Evolutionary conservation across 2,888 invertebrate species (phyloP), one percentile per base, ranked within the genome.

Genomic region (Caenorhabditis virilis): DNA sequence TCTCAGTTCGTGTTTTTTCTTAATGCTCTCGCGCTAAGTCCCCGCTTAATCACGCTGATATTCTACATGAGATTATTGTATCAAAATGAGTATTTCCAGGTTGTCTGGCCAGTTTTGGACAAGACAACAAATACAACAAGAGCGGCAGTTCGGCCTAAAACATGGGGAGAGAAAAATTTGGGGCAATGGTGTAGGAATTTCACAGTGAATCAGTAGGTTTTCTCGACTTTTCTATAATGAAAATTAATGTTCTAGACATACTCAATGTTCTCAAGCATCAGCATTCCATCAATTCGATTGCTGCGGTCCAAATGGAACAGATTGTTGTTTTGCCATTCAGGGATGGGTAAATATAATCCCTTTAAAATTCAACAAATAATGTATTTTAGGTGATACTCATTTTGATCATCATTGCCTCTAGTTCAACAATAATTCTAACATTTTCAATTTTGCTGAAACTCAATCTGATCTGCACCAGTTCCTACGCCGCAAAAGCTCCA

Each of bases 131-230:
- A 55, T 46, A 55, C 54, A 22, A 57, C 50, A 7, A 52, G 55
- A 5, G 48, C 65, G 0, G 41, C 50, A 2, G 57, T 57, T n/a
- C 35, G 50, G 22, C 80, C 80, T 1, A 46, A 51, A 18, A 64
- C 63, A n/a, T 80, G 77, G 74, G 56, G 48, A 6, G 80, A 81
- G 39, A 81, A 81, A 63, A 72, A 76, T 55, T 65, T 74, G 41
- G 81, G 81, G 35, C 81, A 81, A 58, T 80, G 79, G 80, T 81
- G 81, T 43, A 46, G 81, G 9, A 81, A 81, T 47, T 74, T 80
- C 38, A 80, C 76, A 0, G 57, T 64, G 13, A 65, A 78, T 54
- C 52, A 64, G 79, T 78, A 38, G 56, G 74, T 52, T 35, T 18
- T 7, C 2, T 26, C 26, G 22, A 43, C 6, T 5, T 46, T 16